Conservation (phyloP, 2,113 vertebrate genomes). For the Desmodus rotundus region DNA sequence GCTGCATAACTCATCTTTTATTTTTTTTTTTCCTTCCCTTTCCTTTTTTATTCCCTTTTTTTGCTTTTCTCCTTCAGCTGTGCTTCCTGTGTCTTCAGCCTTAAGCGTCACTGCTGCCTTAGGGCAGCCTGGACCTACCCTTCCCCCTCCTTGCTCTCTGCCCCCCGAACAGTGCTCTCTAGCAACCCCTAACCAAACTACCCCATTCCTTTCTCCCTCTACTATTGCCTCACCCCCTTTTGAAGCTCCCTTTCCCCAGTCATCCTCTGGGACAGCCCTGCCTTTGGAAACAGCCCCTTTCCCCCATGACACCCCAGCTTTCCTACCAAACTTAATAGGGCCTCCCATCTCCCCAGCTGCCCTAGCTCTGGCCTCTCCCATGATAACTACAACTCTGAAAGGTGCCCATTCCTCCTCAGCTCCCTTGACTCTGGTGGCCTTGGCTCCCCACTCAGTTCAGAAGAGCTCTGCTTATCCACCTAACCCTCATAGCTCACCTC, state of each 20-base stretch:
- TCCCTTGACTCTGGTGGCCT: conserved; percentile 65
- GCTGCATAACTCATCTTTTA: conserved; percentile 62
- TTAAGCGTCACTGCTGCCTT: conserved; percentile 78
- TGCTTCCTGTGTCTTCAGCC: conserved; percentile 75
- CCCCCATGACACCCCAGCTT: background rate
- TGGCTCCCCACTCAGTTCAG: conserved; percentile 60
- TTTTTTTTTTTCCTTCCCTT: conserved; percentile 70
- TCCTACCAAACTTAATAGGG: conserved; percentile 67
- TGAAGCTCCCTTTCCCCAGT: conserved; percentile 57
- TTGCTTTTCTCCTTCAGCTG: conserved; percentile 82
- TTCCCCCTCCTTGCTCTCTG: conserved; percentile 51
- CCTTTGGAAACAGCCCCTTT: conserved; percentile 30
- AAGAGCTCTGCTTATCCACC: conserved; percentile 31
- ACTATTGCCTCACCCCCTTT: conserved; percentile 74
- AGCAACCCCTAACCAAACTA: conserved; percentile 80
- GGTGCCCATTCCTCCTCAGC: conserved; percentile 45
- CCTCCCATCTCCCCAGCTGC: conserved; percentile 72
- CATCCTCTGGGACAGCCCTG: conserved; percentile 51
- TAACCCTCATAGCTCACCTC: background rate
- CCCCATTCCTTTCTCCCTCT: conserved; percentile 79
- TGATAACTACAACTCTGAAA: conserved; percentile 60
- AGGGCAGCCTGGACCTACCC: conserved; percentile 82
- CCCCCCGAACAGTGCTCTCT: conserved; percentile 74
- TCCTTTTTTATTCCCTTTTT: conserved; percentile 62
- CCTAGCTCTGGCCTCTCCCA: conserved; percentile 66